A percentile compares a stretch with the other conserved stretches of the same genome.
Evolutionary conservation across 2,888 invertebrate genomes (phyloP).

Genomic region (Timema podura): DNA sequence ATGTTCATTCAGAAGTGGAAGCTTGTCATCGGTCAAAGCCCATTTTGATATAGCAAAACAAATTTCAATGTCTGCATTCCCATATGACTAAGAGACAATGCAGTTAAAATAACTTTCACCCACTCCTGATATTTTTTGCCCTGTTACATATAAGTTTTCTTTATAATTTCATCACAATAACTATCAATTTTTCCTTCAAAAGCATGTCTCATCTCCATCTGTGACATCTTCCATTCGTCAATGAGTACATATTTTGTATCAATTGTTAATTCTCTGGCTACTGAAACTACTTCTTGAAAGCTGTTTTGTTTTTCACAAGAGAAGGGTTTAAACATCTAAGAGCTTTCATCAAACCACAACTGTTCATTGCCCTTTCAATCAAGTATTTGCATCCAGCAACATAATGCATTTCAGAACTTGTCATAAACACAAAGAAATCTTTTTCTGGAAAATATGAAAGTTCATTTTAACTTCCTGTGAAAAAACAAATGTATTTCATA

Average conservation of each 20-base stretch:
- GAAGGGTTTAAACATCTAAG: neutral
- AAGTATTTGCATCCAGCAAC: neutral
- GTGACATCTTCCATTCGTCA: neutral
- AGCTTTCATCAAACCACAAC: neutral
- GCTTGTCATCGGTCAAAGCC: slow-evolving; percentile 9
- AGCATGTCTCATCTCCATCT: too few species aligned
- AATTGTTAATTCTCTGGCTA: neutral
- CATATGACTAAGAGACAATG: neutral
- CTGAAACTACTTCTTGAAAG: neutral
- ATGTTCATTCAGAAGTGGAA: slow-evolving; percentile 7
- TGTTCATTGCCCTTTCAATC: neutral
- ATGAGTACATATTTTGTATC: neutral
- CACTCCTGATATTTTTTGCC: neutral
- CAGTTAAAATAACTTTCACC: neutral
- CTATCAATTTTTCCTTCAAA: neutral
- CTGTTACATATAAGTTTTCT: neutral
- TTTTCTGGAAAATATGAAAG: slow-evolving; percentile 1
- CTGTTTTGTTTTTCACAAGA: neutral
- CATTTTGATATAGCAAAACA: slow-evolving; percentile 2
- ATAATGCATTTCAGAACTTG: neutral
- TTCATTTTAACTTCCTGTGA: neutral
- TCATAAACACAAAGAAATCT: slow-evolving; percentile 2
- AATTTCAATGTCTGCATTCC: slow-evolving; percentile 2
- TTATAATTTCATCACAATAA: neutral
- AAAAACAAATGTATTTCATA: neutral